Evolutionary conservation across 2,797 vertebrate genomes (phyloP), one percentile per base, ranked within the genome.

Genomic region (Poeciliopsis gracilis): DNA sequence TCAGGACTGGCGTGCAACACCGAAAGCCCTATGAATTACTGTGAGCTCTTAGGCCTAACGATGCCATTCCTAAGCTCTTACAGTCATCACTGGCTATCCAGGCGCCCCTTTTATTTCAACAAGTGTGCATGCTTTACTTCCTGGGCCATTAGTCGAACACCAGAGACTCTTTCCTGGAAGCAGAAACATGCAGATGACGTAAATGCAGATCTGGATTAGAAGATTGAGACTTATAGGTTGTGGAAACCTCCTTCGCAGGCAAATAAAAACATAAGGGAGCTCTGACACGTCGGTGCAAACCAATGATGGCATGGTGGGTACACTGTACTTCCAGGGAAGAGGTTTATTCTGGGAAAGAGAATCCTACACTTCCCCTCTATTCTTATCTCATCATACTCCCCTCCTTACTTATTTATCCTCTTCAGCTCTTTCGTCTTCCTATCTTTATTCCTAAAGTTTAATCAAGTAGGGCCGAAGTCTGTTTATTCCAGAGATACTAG

Each of bases 281-380:
- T 18, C 51, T 81, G n/a, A 77, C 72, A 78, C 2, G 23, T 25
- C 4, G 4, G 4, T 41, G 63, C 75, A 73, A 33, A 15, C 77
- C 53, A 79, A 82, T 76, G 28, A 3, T 49, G 77, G 74, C 77
- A 51, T 36, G 69, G 49, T 76, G 78, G 76, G 79, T 73, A 63
- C 76, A 75, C 77, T 87, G 83, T 61, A 83, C 86, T 80, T 88
- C 59, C 80, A 83, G 57, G 57, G 73, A 88, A 78, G 49, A 73
- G 72, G 87, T 90, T 93, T 94, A 91, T 90, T 93, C 86, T 90
- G 80, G 90, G 93, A 90, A 79, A 66, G 80, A 89, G 87, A 93
- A 93, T 89, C 86, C 90, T 92, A 81, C 75, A 84, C 89, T 91
- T 86, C 85, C 77, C 43, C 67, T 83, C 80, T 70, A 81, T 70